These are phyloP conservation scores for Hydriomena furcata DNA, from an alignment of 2,888 invertebrate species.

Conservation along the genomic window DNA sequence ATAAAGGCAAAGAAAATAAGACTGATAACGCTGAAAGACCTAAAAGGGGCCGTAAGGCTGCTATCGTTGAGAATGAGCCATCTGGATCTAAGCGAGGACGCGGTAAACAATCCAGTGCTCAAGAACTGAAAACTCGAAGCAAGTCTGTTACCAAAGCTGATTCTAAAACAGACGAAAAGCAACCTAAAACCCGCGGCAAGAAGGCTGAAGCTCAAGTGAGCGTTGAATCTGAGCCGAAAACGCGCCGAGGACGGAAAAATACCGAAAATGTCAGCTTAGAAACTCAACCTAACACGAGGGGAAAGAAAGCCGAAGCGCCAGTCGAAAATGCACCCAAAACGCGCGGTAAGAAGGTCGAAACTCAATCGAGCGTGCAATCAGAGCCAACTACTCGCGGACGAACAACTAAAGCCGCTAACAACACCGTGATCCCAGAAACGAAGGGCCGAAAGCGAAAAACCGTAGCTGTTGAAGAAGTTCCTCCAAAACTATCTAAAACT, in stretches of 20 bases:
- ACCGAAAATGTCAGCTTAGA: slow-evolving; percentile 17
- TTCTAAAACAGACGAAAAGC: slow-evolving; percentile 23
- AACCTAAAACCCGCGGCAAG: slow-evolving; percentile 22
- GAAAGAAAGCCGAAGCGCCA: slow-evolving; percentile 10
- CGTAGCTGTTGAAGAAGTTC: slow-evolving; percentile 32
- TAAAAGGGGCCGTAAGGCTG: slow-evolving; percentile 34
- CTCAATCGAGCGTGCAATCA: slow-evolving; percentile 34
- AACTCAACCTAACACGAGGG: slow-evolving; percentile 21
- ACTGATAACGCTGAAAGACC: slow-evolving; percentile 22
- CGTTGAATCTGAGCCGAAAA: slow-evolving; percentile 14
- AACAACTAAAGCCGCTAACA: slow-evolving; percentile 13
- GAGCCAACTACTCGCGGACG: slow-evolving; percentile 31
- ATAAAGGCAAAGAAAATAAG: slow-evolving; percentile 35
- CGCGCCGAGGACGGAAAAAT: slow-evolving; percentile 22
- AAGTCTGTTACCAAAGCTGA: slow-evolving; percentile 8
- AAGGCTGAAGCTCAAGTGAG: slow-evolving; percentile 11
- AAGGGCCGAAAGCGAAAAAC: slow-evolving; percentile 44
- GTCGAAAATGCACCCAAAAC: slow-evolving; percentile 19
- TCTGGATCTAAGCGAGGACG: slow-evolving; percentile 25
- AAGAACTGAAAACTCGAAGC: slow-evolving; percentile 10
- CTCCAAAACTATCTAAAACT: slow-evolving; percentile 36
- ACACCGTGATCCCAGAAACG: slow-evolving; percentile 23
- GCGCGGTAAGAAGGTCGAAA: slow-evolving; percentile 37
- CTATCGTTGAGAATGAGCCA: slow-evolving; percentile 14
- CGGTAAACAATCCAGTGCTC: background rate